Evolutionary conservation across 2,113 vertebrate species (phyloP).

Genomic region (Oncorhynchus keta): DNA sequence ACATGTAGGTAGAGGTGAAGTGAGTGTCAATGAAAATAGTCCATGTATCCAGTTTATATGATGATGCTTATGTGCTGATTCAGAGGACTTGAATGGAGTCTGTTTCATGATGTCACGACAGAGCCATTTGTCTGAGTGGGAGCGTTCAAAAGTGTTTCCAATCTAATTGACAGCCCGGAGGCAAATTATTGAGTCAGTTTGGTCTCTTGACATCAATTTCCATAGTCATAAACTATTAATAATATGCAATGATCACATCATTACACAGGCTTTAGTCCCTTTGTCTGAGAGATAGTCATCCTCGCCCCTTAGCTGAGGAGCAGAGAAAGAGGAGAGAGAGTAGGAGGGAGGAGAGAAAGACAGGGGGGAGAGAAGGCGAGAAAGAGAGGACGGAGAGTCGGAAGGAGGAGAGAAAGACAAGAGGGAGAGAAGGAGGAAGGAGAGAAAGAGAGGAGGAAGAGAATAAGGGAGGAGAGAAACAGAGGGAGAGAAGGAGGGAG

Average conservation of each 20-base stretch:
- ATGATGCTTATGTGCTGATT: background rate
- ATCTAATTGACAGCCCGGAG: constrained; percentile 14
- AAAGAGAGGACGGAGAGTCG: background rate
- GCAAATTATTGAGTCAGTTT: constrained; percentile 4
- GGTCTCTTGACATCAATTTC: constrained; percentile 27
- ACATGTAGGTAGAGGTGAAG: too few species aligned
- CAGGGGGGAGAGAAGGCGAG: background rate
- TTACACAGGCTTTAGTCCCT: background rate
- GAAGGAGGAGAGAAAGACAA: too few species aligned
- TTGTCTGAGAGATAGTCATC: background rate
- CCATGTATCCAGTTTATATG: too few species aligned
- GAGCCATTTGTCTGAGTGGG: background rate
- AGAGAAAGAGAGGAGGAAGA: too few species aligned
- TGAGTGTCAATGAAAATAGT: too few species aligned
- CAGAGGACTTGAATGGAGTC: background rate
- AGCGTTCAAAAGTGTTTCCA: background rate
- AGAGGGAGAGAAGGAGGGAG: too few species aligned
- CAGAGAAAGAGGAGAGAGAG: background rate
- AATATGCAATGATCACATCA: constrained; percentile 13
- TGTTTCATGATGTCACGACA: background rate
- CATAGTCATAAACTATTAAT: constrained; percentile 17
- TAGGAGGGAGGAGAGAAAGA: background rate
- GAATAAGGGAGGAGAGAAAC: too few species aligned
- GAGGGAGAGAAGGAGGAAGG: too few species aligned
- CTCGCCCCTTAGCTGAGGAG: background rate